phyloP scores from a whole-genome alignment of 2,113 vertebrate genomes.

The Charina bottae region DNA sequence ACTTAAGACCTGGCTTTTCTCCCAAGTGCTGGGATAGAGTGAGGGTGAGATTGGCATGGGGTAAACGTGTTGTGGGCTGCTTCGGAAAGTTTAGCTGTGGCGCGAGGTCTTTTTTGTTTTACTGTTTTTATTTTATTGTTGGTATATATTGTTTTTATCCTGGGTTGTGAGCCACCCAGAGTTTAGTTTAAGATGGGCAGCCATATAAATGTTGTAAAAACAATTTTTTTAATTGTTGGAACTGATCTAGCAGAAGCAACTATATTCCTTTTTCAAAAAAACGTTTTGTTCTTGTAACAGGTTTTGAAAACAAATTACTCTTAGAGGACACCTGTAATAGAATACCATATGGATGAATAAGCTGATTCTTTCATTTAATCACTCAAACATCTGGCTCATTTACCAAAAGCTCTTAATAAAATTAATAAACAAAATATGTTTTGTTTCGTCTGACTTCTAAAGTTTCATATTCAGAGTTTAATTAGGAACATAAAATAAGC shows the following conservation, averaged over 20 bases:
- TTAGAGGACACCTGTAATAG: conserved; percentile 21
- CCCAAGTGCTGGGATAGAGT: neutral
- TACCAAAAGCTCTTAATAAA: conserved; percentile 35
- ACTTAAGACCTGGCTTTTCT: neutral
- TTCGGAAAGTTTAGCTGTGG: no score
- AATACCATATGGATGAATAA: conserved; percentile 35
- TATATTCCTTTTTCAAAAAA: neutral
- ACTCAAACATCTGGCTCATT: conserved; percentile 8
- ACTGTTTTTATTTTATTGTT: neutral
- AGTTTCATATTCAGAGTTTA: conserved; percentile 16
- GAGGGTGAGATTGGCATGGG: neutral
- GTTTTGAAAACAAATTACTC: neutral
- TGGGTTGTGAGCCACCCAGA: neutral
- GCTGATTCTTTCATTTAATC: conserved; percentile 7
- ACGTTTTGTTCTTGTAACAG: neutral
- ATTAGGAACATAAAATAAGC: conserved; percentile 39
- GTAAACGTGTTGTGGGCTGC: neutral
- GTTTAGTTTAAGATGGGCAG: neutral
- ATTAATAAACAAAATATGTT: conserved; percentile 2
- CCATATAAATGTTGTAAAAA: neutral
- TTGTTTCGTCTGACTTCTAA: conserved; percentile 14
- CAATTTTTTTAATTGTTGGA: neutral
- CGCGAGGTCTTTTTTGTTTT: no score
- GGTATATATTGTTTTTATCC: neutral
- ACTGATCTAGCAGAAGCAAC: neutral